Conservation (phyloP, 1,140 invertebrate species). For the Wasmannia auropunctata region DNA sequence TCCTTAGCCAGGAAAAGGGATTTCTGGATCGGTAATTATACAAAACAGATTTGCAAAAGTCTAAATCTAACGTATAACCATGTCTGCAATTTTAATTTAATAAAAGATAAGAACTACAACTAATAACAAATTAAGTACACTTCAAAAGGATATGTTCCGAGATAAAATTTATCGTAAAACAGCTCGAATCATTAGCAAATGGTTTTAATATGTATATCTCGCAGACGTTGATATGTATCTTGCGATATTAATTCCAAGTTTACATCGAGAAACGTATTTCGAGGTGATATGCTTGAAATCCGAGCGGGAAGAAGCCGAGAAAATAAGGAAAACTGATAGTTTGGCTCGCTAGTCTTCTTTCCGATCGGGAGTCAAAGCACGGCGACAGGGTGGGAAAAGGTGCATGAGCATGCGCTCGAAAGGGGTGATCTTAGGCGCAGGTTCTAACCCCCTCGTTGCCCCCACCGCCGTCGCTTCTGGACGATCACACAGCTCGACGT, state of each 20-base stretch:
- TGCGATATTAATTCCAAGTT: not conserved
- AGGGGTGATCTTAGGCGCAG: conserved; percentile 80
- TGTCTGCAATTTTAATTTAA: not conserved
- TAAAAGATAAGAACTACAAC: not conserved
- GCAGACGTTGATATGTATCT: not conserved
- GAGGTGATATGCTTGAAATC: not conserved
- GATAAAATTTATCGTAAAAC: not conserved
- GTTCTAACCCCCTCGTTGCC: conserved; percentile 77
- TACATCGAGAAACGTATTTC: not conserved
- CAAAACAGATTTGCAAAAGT: not conserved
- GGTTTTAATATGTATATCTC: not conserved
- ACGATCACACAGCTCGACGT: conserved; percentile 77
- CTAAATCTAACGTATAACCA: not conserved
- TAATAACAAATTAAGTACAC: not conserved
- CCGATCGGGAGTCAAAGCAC: conserved; percentile 77
- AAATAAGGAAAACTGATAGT: conserved; percentile 48
- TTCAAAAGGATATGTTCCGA: not conserved
- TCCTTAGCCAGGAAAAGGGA: not conserved
- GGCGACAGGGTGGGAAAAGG: conserved; percentile 72
- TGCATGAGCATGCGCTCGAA: conserved; percentile 79
- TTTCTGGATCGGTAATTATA: not conserved
- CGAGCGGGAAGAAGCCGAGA: not conserved
- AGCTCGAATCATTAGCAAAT: not conserved
- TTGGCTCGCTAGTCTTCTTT: conserved; percentile 69
- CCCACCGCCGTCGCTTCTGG: conserved; percentile 69